A percentile compares a stretch with the other conserved stretches of the same genome.
Conservation (phyloP, 2,888 invertebrate species). For the Parnassius glacialis region DNA sequence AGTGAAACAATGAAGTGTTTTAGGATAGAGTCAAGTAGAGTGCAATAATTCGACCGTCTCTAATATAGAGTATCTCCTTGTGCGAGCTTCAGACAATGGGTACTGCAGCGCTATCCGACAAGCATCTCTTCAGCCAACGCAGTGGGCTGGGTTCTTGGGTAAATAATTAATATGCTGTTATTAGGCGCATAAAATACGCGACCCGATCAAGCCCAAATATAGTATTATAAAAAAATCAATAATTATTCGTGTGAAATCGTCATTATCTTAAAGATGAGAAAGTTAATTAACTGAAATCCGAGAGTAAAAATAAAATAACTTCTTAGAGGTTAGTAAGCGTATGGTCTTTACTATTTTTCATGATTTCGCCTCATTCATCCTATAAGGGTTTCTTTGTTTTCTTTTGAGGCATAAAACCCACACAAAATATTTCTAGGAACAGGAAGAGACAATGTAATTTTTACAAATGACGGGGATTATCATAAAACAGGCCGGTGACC, state of each 20-base stretch:
- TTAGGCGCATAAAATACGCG: too few relatives aligned
- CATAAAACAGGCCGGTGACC: slow-evolving; percentile 10
- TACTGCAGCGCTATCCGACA: slow-evolving; percentile 41
- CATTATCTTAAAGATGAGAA: too few relatives aligned
- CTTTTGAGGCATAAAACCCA: too few relatives aligned
- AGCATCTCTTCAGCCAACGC: slow-evolving; percentile 37
- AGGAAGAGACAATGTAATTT: slow-evolving; percentile 17
- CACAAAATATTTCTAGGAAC: slow-evolving; percentile 1
- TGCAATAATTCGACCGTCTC: slow-evolving; percentile 60
- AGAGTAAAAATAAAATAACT: too few relatives aligned
- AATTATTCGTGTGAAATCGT: too few relatives aligned
- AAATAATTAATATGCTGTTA: slow-evolving; percentile 5
- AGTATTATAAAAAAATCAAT: too few relatives aligned
- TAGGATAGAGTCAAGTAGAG: slow-evolving; percentile 48
- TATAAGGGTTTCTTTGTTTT: too few relatives aligned
- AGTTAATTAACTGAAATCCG: too few relatives aligned
- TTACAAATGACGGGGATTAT: slow-evolving; percentile 7
- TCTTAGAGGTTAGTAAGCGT: too few relatives aligned
- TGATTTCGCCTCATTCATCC: too few relatives aligned
- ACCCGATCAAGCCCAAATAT: too few relatives aligned
- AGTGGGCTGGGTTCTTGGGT: background rate
- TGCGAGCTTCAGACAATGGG: slow-evolving; percentile 51
- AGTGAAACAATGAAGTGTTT: slow-evolving; percentile 62
- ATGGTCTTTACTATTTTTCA: too few relatives aligned
- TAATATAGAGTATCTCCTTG: slow-evolving; percentile 51